Evolutionary conservation across 2,797 vertebrate genomes (phyloP).

Genomic region (Neosalanx taihuensis): DNA sequence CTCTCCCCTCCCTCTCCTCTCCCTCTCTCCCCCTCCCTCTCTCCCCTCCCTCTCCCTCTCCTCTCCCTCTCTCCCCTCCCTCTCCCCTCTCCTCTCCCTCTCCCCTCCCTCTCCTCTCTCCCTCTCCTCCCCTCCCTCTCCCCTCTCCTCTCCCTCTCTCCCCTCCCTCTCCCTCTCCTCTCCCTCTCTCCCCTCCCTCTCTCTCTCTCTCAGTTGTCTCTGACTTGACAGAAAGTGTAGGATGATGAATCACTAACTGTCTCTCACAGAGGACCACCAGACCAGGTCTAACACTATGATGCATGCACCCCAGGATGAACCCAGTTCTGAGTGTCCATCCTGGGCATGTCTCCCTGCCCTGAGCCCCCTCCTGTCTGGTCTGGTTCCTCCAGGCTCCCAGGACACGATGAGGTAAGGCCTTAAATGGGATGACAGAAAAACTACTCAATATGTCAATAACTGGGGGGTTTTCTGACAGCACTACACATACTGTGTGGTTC

Average conservation of each 20-base stretch:
- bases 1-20: no score
- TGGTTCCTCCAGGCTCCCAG: background rate
- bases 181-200: slow-evolving; percentile 17
- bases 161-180: background rate
- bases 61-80: background rate
- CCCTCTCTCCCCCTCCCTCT: no score
- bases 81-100: background rate
- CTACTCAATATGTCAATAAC: background rate
- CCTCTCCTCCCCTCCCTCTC: background rate
- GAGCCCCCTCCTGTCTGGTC: background rate
- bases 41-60: background rate
- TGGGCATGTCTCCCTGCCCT: slow-evolving; percentile 9
- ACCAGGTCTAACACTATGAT: slow-evolving; percentile 26
- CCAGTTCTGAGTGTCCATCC: slow-evolving; percentile 14
- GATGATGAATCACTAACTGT: slow-evolving; percentile 50
- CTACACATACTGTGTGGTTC: no score
- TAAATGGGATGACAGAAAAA: slow-evolving; percentile 1
- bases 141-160: background rate
- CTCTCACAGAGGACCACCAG: slow-evolving; percentile 42
- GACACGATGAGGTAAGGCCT: background rate
- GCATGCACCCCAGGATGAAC: slow-evolving; percentile 28
- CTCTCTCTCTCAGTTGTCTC: slow-evolving; percentile 14
- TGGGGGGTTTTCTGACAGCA: no score
- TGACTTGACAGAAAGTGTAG: slow-evolving; percentile 32
- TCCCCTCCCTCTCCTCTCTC: slow-evolving; percentile 2